A percentile compares a stretch with the other conserved stretches of the same genome.
phyloP scores from a whole-genome alignment of 35 echinoderm and acorn worm species.

The Heliocidaris erythrogramma region DNA sequence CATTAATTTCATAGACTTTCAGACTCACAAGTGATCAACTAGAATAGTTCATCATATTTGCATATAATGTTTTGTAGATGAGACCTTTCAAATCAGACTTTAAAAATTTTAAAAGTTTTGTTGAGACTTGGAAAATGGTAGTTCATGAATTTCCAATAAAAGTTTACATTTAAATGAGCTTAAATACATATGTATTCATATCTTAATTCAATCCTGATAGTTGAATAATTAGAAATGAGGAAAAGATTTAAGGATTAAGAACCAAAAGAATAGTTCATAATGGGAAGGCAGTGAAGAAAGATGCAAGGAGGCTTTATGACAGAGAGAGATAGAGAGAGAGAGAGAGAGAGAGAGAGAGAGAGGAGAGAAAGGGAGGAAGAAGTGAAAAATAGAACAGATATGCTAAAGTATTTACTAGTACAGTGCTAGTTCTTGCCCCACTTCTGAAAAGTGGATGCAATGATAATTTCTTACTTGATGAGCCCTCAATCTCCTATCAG shows the following conservation, averaged over 20 bases:
- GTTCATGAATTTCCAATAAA: not conserved
- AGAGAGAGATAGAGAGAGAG: not conserved
- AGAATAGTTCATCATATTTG: not conserved
- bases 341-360: not conserved
- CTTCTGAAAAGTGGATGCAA: not conserved
- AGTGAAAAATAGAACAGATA: not conserved
- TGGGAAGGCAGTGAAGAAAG: not conserved
- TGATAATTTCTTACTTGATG: not conserved
- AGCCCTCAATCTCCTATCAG: not conserved
- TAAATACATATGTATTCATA: not conserved
- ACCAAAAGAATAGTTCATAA: no score
- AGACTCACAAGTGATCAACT: not conserved
- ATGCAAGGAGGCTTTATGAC: no score
- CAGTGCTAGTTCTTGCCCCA: not conserved
- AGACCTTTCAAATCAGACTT: not conserved
- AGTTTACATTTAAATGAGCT: not conserved
- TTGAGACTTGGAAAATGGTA: not conserved
- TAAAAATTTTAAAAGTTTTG: not conserved
- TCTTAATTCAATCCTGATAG: no score
- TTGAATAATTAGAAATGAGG: no score
- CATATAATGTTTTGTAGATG: not conserved
- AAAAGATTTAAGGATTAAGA: no score
- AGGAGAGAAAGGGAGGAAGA: not conserved
- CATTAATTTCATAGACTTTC: not conserved
- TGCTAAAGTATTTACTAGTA: not conserved